Conservation (phyloP, 2,888 invertebrate genomes). For the Thereva nobilitata region DNA sequence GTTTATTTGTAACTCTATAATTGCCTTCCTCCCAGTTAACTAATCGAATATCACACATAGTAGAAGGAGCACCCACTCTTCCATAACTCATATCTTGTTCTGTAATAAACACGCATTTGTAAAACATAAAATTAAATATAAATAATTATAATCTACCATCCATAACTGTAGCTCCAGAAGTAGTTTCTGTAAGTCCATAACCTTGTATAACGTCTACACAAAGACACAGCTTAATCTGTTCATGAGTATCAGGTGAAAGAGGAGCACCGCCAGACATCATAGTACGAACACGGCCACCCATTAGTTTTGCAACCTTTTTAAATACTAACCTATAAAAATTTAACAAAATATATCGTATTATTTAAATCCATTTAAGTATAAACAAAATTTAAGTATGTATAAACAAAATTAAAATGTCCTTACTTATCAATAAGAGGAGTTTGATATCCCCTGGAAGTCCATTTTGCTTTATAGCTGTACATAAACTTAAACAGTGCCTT, state of each 20-base stretch:
- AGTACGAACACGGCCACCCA: conserved; percentile 87
- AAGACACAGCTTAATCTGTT: conserved; percentile 88
- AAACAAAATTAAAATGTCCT: conserved; percentile 32
- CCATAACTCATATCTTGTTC: conserved; percentile 65
- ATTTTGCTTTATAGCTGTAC: conserved; percentile 87
- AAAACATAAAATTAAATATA: not conserved
- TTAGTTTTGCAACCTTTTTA: conserved; percentile 63
- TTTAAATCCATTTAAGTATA: too few relatives aligned
- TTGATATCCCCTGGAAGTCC: conserved; percentile 80
- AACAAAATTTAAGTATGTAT: too few relatives aligned
- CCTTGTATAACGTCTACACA: conserved; percentile 91
- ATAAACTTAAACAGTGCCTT: conserved; percentile 91
- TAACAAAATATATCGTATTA: conserved; percentile 4
- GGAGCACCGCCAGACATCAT: conserved; percentile 96
- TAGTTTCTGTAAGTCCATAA: conserved; percentile 97
- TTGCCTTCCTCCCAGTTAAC: conserved; percentile 94
- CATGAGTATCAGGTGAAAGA: conserved; percentile 91
- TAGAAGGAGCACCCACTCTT: conserved; percentile 85
- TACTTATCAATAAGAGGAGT: conserved; percentile 76
- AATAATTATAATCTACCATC: conserved; percentile 63
- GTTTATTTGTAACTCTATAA: conserved; percentile 85
- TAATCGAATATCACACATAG: conserved; percentile 81
- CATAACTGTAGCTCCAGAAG: conserved; percentile 89
- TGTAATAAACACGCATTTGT: conserved; percentile 40
- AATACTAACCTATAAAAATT: conserved; percentile 51